These are phyloP conservation scores for Acropternis orthonyx DNA, from an alignment of 2,797 vertebrate genomes.

Conservation along the genomic window DNA sequence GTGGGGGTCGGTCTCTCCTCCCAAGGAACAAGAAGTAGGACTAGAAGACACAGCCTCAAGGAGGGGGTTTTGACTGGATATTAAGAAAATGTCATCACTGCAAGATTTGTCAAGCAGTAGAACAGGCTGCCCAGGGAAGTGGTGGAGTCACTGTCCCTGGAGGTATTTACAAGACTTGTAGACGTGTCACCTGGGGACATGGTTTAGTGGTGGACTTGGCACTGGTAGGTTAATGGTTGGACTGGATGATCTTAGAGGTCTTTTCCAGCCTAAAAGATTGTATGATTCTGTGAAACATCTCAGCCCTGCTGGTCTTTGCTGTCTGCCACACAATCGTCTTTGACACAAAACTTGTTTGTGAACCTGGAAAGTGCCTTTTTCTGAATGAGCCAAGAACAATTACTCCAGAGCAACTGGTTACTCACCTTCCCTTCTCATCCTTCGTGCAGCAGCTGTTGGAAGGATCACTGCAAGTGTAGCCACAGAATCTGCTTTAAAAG, in stretches of 20 bases:
- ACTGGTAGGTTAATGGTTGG: not conserved
- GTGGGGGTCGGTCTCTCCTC: not conserved
- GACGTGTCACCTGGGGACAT: not conserved
- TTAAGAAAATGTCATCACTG: not conserved
- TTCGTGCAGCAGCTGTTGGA: not conserved
- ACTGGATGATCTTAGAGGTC: not conserved
- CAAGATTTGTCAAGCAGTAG: not conserved
- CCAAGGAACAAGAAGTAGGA: not conserved
- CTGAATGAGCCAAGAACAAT: not conserved
- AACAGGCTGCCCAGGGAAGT: not conserved
- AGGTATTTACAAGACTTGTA: not conserved
- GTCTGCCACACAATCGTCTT: not conserved
- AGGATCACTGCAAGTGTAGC: not conserved
- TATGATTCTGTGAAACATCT: not conserved
- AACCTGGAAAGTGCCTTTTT: not conserved
- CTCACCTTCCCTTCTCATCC: not conserved
- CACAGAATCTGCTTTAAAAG: not conserved
- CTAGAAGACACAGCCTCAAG: not conserved
- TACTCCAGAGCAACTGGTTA: not conserved
- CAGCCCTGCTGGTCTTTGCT: not conserved
- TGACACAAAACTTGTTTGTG: not conserved
- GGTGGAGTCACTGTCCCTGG: not conserved
- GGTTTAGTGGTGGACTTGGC: not conserved
- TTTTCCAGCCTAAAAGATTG: not conserved
- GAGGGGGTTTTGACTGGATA: not conserved